Base-by-base conservation (phyloP, 2,113 vertebrate genomes). In the Colossoma macropomum region DNA sequence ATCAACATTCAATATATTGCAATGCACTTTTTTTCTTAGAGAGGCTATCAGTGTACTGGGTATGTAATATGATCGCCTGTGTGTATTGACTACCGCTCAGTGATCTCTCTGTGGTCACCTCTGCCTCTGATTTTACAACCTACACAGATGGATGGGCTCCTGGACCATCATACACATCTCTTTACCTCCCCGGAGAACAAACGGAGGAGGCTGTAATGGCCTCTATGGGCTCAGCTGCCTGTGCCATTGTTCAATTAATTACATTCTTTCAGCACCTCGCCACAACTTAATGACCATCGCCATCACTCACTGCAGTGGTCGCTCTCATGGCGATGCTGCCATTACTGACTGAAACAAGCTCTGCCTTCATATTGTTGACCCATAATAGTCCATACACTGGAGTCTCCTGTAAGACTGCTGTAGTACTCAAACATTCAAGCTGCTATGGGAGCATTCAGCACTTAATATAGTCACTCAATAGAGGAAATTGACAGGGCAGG, bases 191-290 rank as follows among this genome's bases (percentile, higher is more conserved):
- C 15, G 38, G 75, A 81, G 54, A 79, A 81, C 27, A 66, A 52
- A 84, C 50, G 77, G 54, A 34, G 86, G 48, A 73, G 79, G 80
- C 50, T 41, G 81, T 81, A 82, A 87, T 89, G 86, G 41, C 52
- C 77, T 86, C 70, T 54, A 59, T 70, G 75, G 86, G 83, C 87
- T 86, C 89, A 89, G 87, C 86, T 90, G 87, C 85, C 60, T 72
- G 80, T 62, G 78, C 81, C 83, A 80, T 34, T 56, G 65, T 50
- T 84, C 85, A 88, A 77, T 90, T 90, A 89, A 90, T 91, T 91
- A 81, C 68, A 83, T 76, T 81, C 84, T 78, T 76, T 75, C 41
- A 86, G 87, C 84, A 28, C 82, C 15, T 12, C 54, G 9, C 81
- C 78, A 41, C 50, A 60, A 72, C 84, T 48, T 84, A 84, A 88